Evolutionary conservation across 2,797 vertebrate genomes (phyloP).

Genomic region (Melanotaenia maccullochi): DNA sequence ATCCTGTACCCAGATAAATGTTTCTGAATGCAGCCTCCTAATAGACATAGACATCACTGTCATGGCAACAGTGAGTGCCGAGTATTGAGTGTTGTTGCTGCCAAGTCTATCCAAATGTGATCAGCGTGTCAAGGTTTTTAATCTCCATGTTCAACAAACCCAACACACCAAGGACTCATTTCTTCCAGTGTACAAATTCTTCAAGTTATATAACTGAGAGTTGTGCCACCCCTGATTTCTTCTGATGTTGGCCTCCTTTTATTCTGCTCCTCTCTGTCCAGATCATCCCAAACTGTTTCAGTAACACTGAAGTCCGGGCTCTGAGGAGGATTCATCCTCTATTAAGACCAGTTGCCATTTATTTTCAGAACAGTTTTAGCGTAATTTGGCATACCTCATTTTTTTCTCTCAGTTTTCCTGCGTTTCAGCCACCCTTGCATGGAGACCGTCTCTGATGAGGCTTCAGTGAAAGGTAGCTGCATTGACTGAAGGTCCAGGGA

Average conservation of each 20-base stretch:
- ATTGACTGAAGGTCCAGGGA: too few species aligned
- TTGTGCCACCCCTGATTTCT: not conserved
- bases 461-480: too few species aligned
- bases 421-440: too few species aligned
- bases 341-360: not conserved
- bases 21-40: not conserved
- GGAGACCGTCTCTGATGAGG: too few species aligned
- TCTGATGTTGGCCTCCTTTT: too few species aligned
- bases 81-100: not conserved
- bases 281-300: too few species aligned
- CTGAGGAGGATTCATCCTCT: too few species aligned
- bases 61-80: constrained; percentile 5
- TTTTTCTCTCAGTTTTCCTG: too few species aligned
- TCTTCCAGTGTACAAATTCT: not conserved
- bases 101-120: not conserved
- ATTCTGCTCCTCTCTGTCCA: too few species aligned
- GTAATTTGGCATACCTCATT: not conserved
- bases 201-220: not conserved
- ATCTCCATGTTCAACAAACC: not conserved
- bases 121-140: not conserved
- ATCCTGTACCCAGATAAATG: not conserved
- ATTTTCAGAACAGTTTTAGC: not conserved
- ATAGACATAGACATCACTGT: not conserved
- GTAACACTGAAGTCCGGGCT: too few species aligned
- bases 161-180: not conserved